Evolutionary conservation across 1,140 invertebrate genomes (phyloP), one percentile per base, ranked within the genome.

Genomic region (Holcopasites calliopsidis): DNA sequence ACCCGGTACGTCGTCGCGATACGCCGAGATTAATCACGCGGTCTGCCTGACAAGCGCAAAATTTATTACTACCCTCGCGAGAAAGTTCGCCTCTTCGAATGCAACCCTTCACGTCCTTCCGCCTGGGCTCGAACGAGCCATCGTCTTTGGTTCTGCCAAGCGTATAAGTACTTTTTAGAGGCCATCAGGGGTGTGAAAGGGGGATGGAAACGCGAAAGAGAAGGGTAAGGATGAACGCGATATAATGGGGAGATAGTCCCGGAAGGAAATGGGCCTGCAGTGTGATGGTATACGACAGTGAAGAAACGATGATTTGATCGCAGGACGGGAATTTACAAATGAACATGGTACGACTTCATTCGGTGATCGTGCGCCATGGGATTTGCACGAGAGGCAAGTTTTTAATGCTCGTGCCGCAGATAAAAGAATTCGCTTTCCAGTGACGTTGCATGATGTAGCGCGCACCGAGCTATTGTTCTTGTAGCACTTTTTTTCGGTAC

Each of bases 11-110:
- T 33, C 70, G 71, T n/a, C n/a, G n/a, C 61, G 61, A 44, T 69
- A 69, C 33, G 40, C 65, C 64, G 33, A 64, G 64, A 75, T 75
- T 75, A 75, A 75, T 75, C 73, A 69, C 65, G 28, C 62, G 13
- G 13, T 4, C 10, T 18, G 21, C 10, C 73, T 23, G 73, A 75
- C 73, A 58, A 23, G 31, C 33, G 44, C 33, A 13, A 60, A 60
- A 69, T 75, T 75, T 75, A 75, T 75, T 65, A 69, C 73, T n/a
- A 13, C 1, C 21, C 54, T 54, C 54, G 73, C 52, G 73, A 60
- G 64, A 68, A 75, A 69, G 21, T 58, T 69, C 65, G 11, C 42
- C 64, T 13, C 64, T 40, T 33, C 33, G 3, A 26, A 35, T 16
- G 1, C 28, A 11, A 3, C 42, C 33, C 5, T 5, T 1, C 11